Conservation (phyloP, 1,140 invertebrate species). For the Drosophila littoralis region DNA sequence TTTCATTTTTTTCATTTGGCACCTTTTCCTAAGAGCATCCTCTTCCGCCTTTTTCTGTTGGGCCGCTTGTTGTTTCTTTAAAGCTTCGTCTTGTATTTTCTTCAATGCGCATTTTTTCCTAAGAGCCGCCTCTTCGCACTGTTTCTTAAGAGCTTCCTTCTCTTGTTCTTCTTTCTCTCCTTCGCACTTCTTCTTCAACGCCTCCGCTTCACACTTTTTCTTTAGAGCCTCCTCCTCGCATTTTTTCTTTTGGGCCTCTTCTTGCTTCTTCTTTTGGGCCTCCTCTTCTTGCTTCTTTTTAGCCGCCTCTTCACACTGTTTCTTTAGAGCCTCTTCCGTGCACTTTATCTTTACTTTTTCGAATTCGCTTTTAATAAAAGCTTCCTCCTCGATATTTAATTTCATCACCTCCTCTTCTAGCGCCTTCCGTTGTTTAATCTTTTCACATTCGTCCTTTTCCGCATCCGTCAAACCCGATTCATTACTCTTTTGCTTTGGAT, state of each 20-base stretch:
- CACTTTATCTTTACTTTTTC: conserved; percentile 2
- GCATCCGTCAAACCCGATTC: neutral
- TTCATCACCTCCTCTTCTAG: neutral
- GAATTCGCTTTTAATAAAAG: neutral
- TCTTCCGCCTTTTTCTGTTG: neutral
- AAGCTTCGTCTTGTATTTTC: neutral
- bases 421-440: neutral
- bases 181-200: neutral
- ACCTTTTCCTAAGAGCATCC: neutral
- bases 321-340: neutral
- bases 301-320: neutral
- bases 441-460: neutral
- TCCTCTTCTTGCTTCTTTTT: neutral
- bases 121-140: neutral
- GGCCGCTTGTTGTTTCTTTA: neutral
- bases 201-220: neutral
- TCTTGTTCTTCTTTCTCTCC: conserved; percentile 1
- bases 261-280: neutral
- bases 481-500: neutral
- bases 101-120: neutral
- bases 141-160: neutral
- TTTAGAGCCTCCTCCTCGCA: neutral
- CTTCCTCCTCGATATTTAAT: neutral
- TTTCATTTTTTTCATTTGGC: neutral
- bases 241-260: neutral